phyloP scores from a whole-genome alignment of 2,113 vertebrate genomes.

The Salvator merianae region DNA sequence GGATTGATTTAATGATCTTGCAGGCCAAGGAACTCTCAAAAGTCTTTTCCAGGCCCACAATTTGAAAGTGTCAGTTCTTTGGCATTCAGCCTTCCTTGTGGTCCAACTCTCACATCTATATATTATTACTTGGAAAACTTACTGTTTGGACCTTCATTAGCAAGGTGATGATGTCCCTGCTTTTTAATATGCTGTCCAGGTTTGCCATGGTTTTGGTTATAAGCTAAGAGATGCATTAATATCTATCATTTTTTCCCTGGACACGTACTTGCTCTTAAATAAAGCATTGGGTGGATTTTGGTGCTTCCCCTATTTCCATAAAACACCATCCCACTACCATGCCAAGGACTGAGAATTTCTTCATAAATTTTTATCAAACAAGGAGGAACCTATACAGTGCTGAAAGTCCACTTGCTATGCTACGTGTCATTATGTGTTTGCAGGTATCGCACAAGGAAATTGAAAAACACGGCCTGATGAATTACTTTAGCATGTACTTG shows the following conservation, averaged over 20 bases:
- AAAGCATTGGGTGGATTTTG: accelerated
- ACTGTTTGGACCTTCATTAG: no score
- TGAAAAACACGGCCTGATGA: constrained; percentile 57
- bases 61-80: no score
- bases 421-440: constrained; percentile 27
- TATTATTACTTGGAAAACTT: no score
- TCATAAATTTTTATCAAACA: constrained; percentile 40
- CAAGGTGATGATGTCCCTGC: no score
- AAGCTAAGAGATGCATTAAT: not conserved
- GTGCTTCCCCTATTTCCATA: not conserved
- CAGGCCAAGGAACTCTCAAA: no score
- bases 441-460: constrained; percentile 53
- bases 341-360: constrained; percentile 34
- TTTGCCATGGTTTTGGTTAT: not conserved
- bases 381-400: constrained; percentile 36
- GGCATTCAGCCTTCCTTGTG: no score
- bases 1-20: no score
- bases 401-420: constrained; percentile 22
- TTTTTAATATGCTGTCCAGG: no score
- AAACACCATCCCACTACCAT: not conserved
- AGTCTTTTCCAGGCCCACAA: no score
- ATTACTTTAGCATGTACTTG: constrained; percentile 60
- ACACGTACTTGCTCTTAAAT: not conserved
- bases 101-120: no score
- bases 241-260: no score